These are phyloP conservation scores for Cheilosia grossa DNA, from an alignment of 2,888 invertebrate genomes.

Conservation along the genomic window DNA sequence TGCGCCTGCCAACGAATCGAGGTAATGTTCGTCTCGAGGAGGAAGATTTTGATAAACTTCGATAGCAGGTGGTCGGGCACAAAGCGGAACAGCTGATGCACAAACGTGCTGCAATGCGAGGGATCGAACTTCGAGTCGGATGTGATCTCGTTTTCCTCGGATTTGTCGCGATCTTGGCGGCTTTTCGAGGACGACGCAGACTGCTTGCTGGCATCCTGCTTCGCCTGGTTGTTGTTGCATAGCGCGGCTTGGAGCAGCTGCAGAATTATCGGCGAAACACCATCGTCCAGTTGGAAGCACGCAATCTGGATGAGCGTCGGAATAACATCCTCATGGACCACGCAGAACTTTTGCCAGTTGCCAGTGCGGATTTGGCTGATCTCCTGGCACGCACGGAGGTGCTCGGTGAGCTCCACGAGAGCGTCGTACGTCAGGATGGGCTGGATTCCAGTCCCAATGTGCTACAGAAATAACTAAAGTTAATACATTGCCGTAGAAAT, in stretches of 20 bases:
- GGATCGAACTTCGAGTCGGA: slow-evolving; percentile 87
- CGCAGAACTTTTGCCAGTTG: slow-evolving; percentile 97
- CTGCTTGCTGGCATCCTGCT: slow-evolving; percentile 81
- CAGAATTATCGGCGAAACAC: slow-evolving; percentile 94
- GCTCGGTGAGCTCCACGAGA: slow-evolving; percentile 96
- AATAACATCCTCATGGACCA: slow-evolving; percentile 88
- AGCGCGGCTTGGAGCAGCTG: slow-evolving; percentile 95
- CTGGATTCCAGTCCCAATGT: slow-evolving; percentile 76
- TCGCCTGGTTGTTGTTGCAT: slow-evolving; percentile 85
- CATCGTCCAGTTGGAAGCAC: slow-evolving; percentile 92
- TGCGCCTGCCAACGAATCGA: slow-evolving; percentile 98
- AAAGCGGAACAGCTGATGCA: slow-evolving; percentile 88
- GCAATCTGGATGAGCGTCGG: slow-evolving; percentile 93
- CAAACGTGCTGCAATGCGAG: slow-evolving; percentile 87
- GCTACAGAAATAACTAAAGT: slow-evolving; percentile 37
- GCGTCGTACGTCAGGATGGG: slow-evolving; percentile 91
- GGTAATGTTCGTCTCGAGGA: slow-evolving; percentile 96
- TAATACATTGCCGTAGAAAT: not conserved
- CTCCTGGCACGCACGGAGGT: slow-evolving; percentile 96
- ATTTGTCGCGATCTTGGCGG: slow-evolving; percentile 87
- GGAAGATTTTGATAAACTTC: slow-evolving; percentile 93
- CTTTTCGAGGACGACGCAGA: slow-evolving; percentile 84
- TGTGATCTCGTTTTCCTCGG: slow-evolving; percentile 86
- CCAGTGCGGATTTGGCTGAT: slow-evolving; percentile 95
- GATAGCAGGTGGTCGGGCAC: slow-evolving; percentile 84